phyloP scores from a whole-genome alignment of 2,113 vertebrate genomes.

The Callaeas wilsoni region DNA sequence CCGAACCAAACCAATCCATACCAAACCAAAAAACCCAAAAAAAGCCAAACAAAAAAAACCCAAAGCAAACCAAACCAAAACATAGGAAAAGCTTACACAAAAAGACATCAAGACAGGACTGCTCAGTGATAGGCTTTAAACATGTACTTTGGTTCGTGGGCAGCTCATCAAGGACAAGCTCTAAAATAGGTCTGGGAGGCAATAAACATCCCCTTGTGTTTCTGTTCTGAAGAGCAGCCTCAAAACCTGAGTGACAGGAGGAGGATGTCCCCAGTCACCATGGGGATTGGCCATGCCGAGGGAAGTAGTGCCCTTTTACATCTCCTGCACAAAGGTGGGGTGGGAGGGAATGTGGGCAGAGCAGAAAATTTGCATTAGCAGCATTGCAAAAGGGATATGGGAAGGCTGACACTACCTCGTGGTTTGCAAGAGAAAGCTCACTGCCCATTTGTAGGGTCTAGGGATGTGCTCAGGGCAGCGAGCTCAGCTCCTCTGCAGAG shows the following conservation, averaged over 20 bases:
- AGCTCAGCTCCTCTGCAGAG: not conserved
- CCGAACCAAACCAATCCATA: too few species aligned
- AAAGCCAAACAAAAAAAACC: not conserved
- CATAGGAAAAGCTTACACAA: not conserved
- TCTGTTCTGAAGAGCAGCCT: not conserved
- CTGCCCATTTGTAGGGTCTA: not conserved
- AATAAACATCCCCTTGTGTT: not conserved
- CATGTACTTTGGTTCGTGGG: not conserved
- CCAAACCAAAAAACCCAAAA: too few species aligned
- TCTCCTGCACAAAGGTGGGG: rapidly evolving
- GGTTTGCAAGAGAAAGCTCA: not conserved
- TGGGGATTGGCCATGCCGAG: not conserved
- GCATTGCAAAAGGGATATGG: not conserved
- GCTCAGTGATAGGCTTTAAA: not conserved
- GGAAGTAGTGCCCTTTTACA: rapidly evolving
- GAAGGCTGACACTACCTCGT: not conserved
- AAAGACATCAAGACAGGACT: not conserved
- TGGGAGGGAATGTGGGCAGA: not conserved
- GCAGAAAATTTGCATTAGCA: not conserved
- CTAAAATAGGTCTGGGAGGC: not conserved
- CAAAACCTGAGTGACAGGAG: not conserved
- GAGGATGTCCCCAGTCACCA: rapidly evolving
- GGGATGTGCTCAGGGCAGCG: rapidly evolving
- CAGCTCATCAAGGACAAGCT: not conserved
- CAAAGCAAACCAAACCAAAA: too few species aligned